These are phyloP conservation scores for Bradypus variegatus DNA, from an alignment of 2,797 vertebrate genomes.

Conservation along the genomic window DNA sequence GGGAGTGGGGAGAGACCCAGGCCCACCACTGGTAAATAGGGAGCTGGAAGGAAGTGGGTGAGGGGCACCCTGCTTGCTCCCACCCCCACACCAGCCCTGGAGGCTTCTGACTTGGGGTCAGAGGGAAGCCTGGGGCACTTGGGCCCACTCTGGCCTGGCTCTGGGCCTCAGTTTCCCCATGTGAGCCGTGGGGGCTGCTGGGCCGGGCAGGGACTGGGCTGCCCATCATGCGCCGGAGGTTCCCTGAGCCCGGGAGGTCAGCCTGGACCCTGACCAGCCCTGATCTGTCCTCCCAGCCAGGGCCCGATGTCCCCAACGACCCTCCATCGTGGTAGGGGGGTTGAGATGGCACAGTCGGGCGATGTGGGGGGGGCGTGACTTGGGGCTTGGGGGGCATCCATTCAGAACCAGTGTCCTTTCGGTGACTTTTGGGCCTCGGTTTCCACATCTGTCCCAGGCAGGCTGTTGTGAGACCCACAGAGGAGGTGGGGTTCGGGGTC, in stretches of 20 bases:
- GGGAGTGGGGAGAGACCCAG: not conserved
- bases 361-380: too few relatives aligned
- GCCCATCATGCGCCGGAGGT: not conserved
- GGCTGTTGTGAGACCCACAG: not conserved
- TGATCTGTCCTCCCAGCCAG: not conserved
- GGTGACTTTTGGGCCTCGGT: not conserved
- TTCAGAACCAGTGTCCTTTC: not conserved
- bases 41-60: not conserved
- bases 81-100: not conserved
- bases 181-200: not conserved
- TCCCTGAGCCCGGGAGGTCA: not conserved
- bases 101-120: not conserved
- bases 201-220: not conserved
- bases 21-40: not conserved
- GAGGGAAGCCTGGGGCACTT: not conserved
- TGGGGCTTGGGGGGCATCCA: not conserved
- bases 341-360: not conserved
- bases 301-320: fast-evolving
- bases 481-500: not conserved
- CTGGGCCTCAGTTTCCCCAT: not conserved
- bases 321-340: not conserved
- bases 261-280: not conserved
- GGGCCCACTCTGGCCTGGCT: not conserved
- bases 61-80: not conserved
- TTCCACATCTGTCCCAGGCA: not conserved